These are phyloP conservation scores for Nebria salina DNA, from an alignment of 2,888 invertebrate species.

Conservation along the genomic window DNA sequence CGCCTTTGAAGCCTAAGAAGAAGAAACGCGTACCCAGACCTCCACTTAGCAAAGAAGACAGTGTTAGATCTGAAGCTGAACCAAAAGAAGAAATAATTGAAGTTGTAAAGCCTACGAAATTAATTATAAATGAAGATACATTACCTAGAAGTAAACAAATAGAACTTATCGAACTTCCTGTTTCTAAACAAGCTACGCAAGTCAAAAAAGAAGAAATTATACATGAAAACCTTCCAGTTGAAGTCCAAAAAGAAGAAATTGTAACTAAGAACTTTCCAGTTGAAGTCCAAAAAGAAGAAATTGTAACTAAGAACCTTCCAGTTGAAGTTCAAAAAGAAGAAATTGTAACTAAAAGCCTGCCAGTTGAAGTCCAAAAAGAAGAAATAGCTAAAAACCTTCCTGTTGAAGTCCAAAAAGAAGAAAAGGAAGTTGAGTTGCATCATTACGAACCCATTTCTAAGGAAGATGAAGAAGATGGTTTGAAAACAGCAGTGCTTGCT, in stretches of 20 bases:
- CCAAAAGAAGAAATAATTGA: constrained; percentile 41
- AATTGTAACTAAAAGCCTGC: neutral
- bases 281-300: constrained; percentile 7
- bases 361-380: constrained; percentile 6
- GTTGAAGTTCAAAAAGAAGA: too few species aligned
- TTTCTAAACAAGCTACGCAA: constrained; percentile 48
- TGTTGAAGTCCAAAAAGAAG: too few species aligned
- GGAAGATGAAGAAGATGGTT: constrained; percentile 44
- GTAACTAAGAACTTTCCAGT: neutral
- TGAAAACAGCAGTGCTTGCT: constrained; percentile 23
- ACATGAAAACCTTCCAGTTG: neutral
- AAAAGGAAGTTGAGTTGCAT: constrained; percentile 14
- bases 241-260: neutral
- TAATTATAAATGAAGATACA: constrained; percentile 32
- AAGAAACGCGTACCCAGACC: constrained; percentile 12
- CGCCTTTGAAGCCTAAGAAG: neutral
- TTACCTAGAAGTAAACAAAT: constrained; percentile 43
- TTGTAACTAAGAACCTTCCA: neutral
- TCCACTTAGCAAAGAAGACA: constrained; percentile 21
- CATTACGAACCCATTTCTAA: constrained; percentile 40
- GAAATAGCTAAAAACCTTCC: neutral
- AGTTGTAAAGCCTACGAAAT: constrained; percentile 22
- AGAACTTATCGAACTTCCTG: constrained; percentile 15
- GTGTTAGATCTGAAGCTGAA: neutral
- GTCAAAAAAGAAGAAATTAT: neutral